phyloP scores from a whole-genome alignment of 2,888 invertebrate species.

The Drosophila anomalata region DNA sequence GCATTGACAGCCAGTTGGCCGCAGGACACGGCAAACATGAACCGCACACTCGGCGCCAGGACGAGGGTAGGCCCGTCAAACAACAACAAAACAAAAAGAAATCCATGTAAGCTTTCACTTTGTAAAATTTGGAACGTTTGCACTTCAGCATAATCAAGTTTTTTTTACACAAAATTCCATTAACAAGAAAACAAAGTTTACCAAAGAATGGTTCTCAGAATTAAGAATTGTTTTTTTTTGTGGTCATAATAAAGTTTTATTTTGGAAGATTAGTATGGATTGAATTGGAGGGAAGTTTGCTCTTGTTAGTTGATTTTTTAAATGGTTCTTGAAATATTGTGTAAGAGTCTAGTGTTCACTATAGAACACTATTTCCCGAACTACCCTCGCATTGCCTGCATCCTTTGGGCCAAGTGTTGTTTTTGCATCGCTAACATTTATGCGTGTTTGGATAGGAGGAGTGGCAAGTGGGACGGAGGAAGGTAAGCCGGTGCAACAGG shows the following conservation, averaged over 20 bases:
- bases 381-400: conserved; percentile 12
- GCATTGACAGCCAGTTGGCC: conserved; percentile 55
- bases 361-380: not conserved
- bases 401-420: conserved; percentile 13
- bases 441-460: conserved; percentile 1
- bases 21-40: conserved; percentile 42
- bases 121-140: conserved; percentile 21
- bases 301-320: not conserved
- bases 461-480: conserved; percentile 2
- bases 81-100: not conserved
- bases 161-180: conserved; percentile 21
- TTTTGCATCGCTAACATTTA: conserved; percentile 13
- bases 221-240: not conserved
- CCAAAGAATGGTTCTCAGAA: conserved; percentile 16
- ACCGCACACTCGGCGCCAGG: conserved; percentile 4
- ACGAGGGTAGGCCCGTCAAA: not conserved
- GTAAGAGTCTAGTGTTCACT: not conserved
- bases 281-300: not conserved
- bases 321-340: not conserved
- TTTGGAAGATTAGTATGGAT: not conserved
- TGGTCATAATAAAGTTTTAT: not conserved
- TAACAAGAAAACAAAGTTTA: conserved; percentile 20
- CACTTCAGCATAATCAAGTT: conserved; percentile 15
- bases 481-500: conserved; percentile 7
- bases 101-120: conserved; percentile 21